Percentiles rank a stretch among this genome's conserved stretches.
These are phyloP conservation scores for Dasyurus viverrinus DNA, from an alignment of 2,113 vertebrate species.

Conservation along the genomic window DNA sequence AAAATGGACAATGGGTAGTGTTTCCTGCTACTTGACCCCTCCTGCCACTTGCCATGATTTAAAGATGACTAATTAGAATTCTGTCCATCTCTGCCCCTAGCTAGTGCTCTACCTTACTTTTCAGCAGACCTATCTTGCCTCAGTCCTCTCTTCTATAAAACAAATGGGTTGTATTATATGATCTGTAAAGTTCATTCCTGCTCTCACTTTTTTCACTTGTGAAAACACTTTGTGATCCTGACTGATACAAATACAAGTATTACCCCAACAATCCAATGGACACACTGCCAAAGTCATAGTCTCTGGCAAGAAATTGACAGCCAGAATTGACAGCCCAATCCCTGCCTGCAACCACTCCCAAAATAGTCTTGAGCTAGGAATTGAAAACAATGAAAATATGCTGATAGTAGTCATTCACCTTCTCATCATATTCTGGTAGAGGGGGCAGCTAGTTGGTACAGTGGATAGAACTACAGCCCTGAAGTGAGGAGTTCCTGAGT, in stretches of 20 bases:
- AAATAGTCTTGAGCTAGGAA: neutral
- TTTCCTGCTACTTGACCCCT: neutral
- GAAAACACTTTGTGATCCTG: neutral
- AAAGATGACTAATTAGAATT: neutral
- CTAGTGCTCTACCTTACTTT: neutral
- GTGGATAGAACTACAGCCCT: too few relatives aligned
- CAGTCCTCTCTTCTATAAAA: neutral
- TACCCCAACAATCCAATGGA: neutral
- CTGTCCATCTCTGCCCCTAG: neutral
- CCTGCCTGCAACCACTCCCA: too few relatives aligned
- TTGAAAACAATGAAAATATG: neutral
- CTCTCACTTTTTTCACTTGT: neutral
- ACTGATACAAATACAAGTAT: neutral
- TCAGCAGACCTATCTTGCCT: neutral
- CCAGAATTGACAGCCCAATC: too few relatives aligned
- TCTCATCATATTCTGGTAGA: neutral
- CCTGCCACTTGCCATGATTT: neutral
- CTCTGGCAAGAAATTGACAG: neutral
- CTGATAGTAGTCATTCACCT: neutral
- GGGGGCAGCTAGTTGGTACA: too few relatives aligned
- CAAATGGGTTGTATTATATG: neutral
- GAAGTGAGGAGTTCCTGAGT: too few relatives aligned
- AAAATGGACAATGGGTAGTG: neutral
- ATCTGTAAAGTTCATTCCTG: neutral
- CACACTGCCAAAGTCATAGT: neutral